Evolutionary conservation across 2,888 invertebrate genomes (phyloP), one percentile per base, ranked within the genome.

Genomic region (Gnatocerus cornutus): DNA sequence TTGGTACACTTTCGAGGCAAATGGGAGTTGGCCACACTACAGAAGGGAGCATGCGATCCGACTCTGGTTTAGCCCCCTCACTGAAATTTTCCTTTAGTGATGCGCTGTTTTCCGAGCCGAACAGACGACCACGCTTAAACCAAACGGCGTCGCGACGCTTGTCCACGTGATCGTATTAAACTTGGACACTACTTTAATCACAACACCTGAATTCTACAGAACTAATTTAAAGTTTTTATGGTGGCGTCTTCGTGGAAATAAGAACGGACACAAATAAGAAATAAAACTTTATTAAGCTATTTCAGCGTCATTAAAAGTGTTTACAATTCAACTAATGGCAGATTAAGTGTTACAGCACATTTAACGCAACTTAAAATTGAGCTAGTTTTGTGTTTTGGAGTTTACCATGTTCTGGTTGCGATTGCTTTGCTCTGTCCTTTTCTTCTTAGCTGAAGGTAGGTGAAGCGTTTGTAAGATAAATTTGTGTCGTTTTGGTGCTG

Each of bases 221-320:
- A 39, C 43, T 56, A 43, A 56, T 61, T 61, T 61, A 61, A 61
- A 61, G 59, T 61, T 61, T 61, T 46, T 61, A 61, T 30, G 48
- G 48, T 61, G 58, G 21, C 21, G 21, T 21, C 21, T 3, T 21
- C 21, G 21, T 21, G 4, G n/a, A 21, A 21, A 4, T 4, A 21
- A 21, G 2, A 21, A 21, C 46, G 48, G 68, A 39, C 74, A 21
- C 21, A 21, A 74, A 76, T 76, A 76, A 73, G 74, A 73, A 76
- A 74, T 78, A 78, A 77, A 77, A 75, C 74, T 78, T 77, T 77
- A 78, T 76, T 76, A 76, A 74, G 76, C 76, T 74, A 76, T 78
- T 78, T 74, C 69, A 71, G 69, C 72, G 63, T 72, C 76, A 74
- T 77, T 78, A 78, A 77, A 77, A 78, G 77, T 78, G 78, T 78